Evolutionary conservation across 37 sponge, comb jelly and placozoan species (phyloP), one percentile per base, ranked within the genome.

Genomic region (Cliona cf. orientalis): DNA sequence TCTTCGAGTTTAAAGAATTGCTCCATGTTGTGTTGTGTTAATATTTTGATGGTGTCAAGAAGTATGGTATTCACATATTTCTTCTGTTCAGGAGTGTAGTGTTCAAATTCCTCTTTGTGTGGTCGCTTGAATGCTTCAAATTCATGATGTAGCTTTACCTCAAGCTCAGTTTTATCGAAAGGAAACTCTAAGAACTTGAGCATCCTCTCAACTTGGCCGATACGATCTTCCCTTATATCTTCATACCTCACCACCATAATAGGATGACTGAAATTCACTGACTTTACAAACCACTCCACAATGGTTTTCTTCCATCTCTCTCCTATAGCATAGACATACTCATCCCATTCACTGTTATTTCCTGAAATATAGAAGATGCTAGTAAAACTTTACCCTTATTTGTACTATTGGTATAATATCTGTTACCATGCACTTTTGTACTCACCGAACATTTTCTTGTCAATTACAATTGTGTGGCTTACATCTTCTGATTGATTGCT

Each of bases 191-290:
- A 61, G 34, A 90, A 90, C 0, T 59, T 31, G 0, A 90, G 80
- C 58, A 90, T 84, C 9, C 76, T 79, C 29, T 74, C 11, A 46
- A 90, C 45, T 58, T 90, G 66, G 5, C 22, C 5, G 0, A 36
- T 9, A 32, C 44, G 1, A 76, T 89, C 53, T 2, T 25, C n/a
- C 58, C 41, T 44, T 36, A 89, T 32, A 40, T 89, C 73, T 60
- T 89, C 89, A 38, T 77, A 89, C 39, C 84, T 56, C 11, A 89
- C 58, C 1, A 87, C 76, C 42, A 81, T 40, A 29, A 87, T 31
- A 2, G 81, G 76, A 29, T 75, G 74, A 35, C 32, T 32, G 41
- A 21, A 29, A 36, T 55, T 23, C 25, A n/a, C n/a, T n/a, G n/a
- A n/a, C n/a, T 32, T 22, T 0, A 55, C 69, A 31, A 84, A 28